Conservation (phyloP, 2,888 invertebrate species). For the Brachyopa scutellaris region DNA sequence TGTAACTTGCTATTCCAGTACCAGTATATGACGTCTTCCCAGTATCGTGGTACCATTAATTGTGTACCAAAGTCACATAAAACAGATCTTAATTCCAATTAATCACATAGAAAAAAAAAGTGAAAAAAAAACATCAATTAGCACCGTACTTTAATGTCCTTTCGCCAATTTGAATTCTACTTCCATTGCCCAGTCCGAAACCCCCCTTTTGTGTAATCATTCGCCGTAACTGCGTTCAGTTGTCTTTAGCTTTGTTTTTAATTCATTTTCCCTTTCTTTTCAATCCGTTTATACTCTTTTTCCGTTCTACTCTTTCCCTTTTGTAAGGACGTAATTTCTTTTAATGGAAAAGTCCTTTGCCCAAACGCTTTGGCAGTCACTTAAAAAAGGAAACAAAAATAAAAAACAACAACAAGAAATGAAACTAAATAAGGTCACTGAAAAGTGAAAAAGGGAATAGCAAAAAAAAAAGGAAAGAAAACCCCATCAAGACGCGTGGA, state of each 20-base stretch:
- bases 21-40: too few species aligned
- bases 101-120: slow-evolving; percentile 18
- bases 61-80: slow-evolving; percentile 5
- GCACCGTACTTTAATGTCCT: slow-evolving; percentile 31
- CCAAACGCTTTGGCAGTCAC: slow-evolving; percentile 35
- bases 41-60: not conserved
- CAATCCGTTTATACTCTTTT: not conserved
- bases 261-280: slow-evolving; percentile 25
- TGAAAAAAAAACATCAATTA: slow-evolving; percentile 47
- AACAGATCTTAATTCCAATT: slow-evolving; percentile 21
- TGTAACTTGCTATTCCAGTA: too few species aligned
- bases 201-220: slow-evolving; percentile 43
- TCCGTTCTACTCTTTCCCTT: slow-evolving; percentile 24
- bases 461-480: not conserved
- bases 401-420: not conserved
- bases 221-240: slow-evolving; percentile 1
- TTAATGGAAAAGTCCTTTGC: slow-evolving; percentile 42
- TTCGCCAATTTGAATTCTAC: slow-evolving; percentile 43
- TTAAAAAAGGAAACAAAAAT: slow-evolving; percentile 17
- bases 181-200: slow-evolving; percentile 34
- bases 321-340: slow-evolving; percentile 49
- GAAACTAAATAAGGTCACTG: slow-evolving; percentile 51
- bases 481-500: slow-evolving; percentile 24
- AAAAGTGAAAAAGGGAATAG: slow-evolving; percentile 26
- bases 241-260: slow-evolving; percentile 30